A percentile compares a stretch with the other conserved stretches of the same genome.
Evolutionary conservation across 2,888 invertebrate genomes (phyloP).

Genomic region (Bursaphelenchus okinawaensis): DNA sequence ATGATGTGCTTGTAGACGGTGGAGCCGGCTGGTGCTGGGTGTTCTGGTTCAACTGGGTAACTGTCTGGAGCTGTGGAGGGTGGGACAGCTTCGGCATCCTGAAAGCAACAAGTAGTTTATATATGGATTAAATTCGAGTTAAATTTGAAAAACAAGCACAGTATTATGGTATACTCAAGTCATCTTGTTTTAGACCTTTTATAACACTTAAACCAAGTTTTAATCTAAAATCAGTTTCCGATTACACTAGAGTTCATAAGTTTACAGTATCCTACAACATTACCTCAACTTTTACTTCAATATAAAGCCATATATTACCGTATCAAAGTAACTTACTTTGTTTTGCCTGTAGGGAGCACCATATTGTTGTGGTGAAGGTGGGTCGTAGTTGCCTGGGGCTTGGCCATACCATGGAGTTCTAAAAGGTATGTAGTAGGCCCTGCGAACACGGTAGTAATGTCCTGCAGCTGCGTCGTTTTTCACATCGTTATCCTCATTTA

Average conservation of each 20-base stretch:
- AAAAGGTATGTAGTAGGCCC: background rate
- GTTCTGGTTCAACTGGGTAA: background rate
- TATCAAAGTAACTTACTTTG: background rate
- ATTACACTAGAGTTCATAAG: no score
- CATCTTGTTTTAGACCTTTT: no score
- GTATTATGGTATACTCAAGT: no score
- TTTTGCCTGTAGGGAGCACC: background rate
- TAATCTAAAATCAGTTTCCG: no score
- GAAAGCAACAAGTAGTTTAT: no score
- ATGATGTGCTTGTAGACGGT: conserved; percentile 10
- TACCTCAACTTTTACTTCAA: no score
- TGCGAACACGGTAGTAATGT: background rate
- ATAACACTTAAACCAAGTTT: no score
- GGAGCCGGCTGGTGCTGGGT: background rate
- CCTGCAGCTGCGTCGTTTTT: background rate
- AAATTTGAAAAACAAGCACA: no score
- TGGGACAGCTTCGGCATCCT: background rate
- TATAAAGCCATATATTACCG: background rate
- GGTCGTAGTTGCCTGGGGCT: background rate
- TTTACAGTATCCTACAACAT: no score
- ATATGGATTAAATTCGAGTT: no score
- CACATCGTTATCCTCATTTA: background rate
- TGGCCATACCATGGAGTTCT: background rate
- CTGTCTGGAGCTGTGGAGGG: background rate
- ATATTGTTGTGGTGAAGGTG: background rate